Percentiles rank a stretch among this genome's conserved stretches.
Evolutionary conservation across 53 echinoderm and acorn worm species (phyloP).

Genomic region (Patiria pectinifera): DNA sequence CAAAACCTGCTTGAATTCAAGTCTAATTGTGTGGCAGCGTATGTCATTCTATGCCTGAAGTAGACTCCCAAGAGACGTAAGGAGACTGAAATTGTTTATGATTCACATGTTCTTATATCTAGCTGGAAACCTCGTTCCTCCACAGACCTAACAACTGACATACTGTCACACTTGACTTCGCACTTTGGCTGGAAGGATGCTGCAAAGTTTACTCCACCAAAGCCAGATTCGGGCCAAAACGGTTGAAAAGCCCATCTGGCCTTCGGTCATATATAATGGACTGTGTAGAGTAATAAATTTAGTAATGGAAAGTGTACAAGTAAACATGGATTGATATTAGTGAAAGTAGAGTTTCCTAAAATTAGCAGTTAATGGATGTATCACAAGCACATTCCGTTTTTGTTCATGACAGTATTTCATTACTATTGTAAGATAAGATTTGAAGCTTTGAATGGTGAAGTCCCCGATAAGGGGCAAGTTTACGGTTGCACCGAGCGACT

Average conservation of each 20-base stretch:
- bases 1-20: neutral
- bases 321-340: neutral
- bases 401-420: too few species aligned
- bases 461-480: too few species aligned
- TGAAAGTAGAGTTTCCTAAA: too few species aligned
- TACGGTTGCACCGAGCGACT: too few species aligned
- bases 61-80: neutral
- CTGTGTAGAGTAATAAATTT: neutral
- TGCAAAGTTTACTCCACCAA: neutral
- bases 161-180: slow-evolving; percentile 30
- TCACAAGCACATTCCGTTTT: too few species aligned
- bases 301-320: neutral
- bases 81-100: slow-evolving; percentile 32
- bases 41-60: neutral
- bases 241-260: neutral
- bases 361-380: too few species aligned
- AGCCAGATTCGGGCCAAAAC: neutral
- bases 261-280: neutral
- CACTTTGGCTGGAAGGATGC: slow-evolving; percentile 50
- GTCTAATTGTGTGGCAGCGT: too few species aligned
- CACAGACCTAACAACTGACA: slow-evolving; percentile 56
- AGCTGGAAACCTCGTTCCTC: slow-evolving; percentile 52
- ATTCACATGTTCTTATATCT: slow-evolving; percentile 20
- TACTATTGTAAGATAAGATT: too few species aligned
- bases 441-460: too few species aligned